Base-by-base conservation (phyloP, 2,888 invertebrate species). In the Pseudococcus viburni region DNA sequence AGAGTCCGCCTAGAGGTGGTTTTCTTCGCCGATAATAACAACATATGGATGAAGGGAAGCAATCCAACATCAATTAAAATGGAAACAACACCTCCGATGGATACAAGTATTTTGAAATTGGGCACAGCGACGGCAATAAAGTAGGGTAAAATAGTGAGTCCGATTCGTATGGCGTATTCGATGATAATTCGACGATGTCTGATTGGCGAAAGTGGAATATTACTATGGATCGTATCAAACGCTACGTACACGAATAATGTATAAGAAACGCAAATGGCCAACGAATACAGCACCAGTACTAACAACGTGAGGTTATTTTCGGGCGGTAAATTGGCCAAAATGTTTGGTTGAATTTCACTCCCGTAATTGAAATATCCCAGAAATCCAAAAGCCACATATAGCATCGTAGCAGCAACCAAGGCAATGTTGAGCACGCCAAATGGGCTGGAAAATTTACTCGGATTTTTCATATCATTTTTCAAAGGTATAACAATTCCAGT, bases 391-490 rank as follows among this genome's bases (percentile, higher is more conserved):
- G 95, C 95, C 9, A 96, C 94, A 91, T 98, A 99, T 19, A 98
- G 92, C 11, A 94, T 91, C 2, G 96, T 94, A 89, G 98, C 97
- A 86, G 94, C 92, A 2, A 94, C 91, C 97, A 98, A 98, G 0
- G 95, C 93, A 90, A 93, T 15, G 91, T 98, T 98, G n/a, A 99
- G 92, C 0, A 98, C 97, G 5, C 98, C 98, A 89, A 93, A 95
- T 83, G 93, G 93, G 11, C 95, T 95, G 3, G 95, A 95, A 92
- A 98, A 98, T 80, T 94, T 93, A 90, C 94, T 94, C 0, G 98
- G 98, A 0, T 94, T 94, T 91, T 95, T 96, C 98, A 99, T 98
- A 91, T 97, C 96, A 91, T 98, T 98, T 92, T 98, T 98, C 90
- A 99, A 91, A 0, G 99, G 98, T 91, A 98, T 93, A 64, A 98